Base-by-base conservation (phyloP, 1,140 invertebrate species). In the Eriocheir sinensis region DNA sequence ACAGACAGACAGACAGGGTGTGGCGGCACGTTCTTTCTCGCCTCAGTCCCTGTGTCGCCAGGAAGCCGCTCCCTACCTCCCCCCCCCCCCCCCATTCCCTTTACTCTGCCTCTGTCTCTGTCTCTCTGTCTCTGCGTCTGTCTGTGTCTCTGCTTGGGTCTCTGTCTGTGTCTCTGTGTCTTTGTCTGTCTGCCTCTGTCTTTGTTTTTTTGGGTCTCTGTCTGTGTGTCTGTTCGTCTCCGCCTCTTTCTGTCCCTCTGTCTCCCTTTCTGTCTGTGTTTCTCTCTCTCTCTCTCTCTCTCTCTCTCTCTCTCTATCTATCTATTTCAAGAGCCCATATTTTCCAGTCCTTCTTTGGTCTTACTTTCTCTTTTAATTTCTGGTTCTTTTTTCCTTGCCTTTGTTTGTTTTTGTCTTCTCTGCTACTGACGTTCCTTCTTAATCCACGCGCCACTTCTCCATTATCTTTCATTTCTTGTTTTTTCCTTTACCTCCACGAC, bases 231-330 rank as follows among this genome's bases (percentile, higher is more conserved):
- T 48, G 44, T 15, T 15, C 44, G 15, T 86, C 85, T 38, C 36
- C 15, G 9, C 15, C 85, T 86, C 85, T 86, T 9, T 38, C 85
- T 85, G 32, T 86, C 85, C n/a, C 85, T 86, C 36, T 86, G 9
- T 85, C 81, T 85, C 81, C 32, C 81, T 85, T 30, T 85, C 81
- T 85, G 21, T 85, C 17, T 34, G 44, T 60, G 9, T 27, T 21
- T 60, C 60, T n/a, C 36, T 86, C 85, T 38, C 36, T 38, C 36
- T 38, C 85, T 86, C 85, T 86, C 32, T 38, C 85, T 85, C 85
- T 86, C 85, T 38, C 85, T 86, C 36, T 86, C 36, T 85, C 81
- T 85, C 81, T 85, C 81, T 85, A 17, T 85, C 81, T 85, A 17
- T 85, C 17, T 34, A 17, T 2, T 85, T 15, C 38, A 15, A 36